Base-by-base conservation (phyloP, 2,113 vertebrate genomes). In the Raja brachyura region DNA sequence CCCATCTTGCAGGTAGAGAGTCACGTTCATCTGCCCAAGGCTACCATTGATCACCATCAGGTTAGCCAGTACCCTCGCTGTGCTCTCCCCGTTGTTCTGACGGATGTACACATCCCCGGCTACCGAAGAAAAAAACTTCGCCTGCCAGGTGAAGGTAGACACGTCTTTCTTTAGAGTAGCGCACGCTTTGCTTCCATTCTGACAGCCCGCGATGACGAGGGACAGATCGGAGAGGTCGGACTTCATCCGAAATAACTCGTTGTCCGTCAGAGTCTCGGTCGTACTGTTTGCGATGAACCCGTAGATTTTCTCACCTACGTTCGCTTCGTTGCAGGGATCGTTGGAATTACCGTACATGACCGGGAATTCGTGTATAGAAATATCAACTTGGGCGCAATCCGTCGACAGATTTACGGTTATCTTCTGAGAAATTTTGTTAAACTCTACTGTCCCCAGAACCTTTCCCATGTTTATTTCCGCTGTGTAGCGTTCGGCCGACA, bases 21-120 rank as follows among this genome's bases (percentile, higher is more conserved):
- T 28, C 10, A 81, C 74, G 4, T 70, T 81, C 54, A 0, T 6
- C 7, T 93, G 88, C 88, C 93, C 54, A 9, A 83, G 31, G 16
- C 94, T 93, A 73, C 10, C 93, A 39, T 94, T 94, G 0, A 96
- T 93, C 3, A 94, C 93, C 31, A 95, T 76, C 3, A 97, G 93
- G 93, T 97, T 94, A 77, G 95, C 81, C 0, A 97, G 95, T 59
- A 96, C 28, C n/a, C 95, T 94, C 0, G 93, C 5, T 2, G 93
- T 70, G 11, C 33, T 68, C 3, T 93, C 83, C 6, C 93, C 94
- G 10, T 9, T 3, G 39, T 94, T 94, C 11, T 94, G 73, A 0
- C 97, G 95, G 61, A 97, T 94, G 93, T 96, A 97, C 85, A 96
- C 56, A 39, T 97, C 95, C 16, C 97, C 97, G 0, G 96, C 95